Conservation (phyloP, 2,797 vertebrate species). For the Phoeniculus purpureus region DNA sequence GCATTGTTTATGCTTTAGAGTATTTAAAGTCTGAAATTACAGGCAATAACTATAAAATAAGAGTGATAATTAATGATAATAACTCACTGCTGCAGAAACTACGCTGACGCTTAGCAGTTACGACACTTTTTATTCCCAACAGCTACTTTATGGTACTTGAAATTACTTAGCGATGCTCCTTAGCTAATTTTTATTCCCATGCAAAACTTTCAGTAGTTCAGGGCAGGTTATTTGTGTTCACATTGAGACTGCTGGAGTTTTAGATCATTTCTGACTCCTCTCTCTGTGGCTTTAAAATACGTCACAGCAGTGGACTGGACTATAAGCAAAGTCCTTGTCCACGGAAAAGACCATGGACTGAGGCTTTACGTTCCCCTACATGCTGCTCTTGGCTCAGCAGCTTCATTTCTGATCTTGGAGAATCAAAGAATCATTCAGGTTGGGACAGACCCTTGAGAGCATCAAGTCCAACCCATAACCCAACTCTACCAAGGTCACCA, state of each 20-base stretch:
- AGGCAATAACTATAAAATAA: conserved; percentile 78
- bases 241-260: not conserved
- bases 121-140: conserved; percentile 73
- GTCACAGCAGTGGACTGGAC: not conserved
- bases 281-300: not conserved
- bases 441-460: too few species aligned
- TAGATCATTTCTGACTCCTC: not conserved
- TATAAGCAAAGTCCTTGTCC: not conserved
- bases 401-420: accelerated
- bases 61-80: conserved; percentile 79
- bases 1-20: conserved; percentile 74
- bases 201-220: conserved; percentile 37
- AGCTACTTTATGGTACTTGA: conserved; percentile 71
- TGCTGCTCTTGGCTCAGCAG: not conserved
- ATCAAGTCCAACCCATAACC: too few species aligned
- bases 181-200: conserved; percentile 62
- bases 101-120: conserved; percentile 60
- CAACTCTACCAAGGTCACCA: too few species aligned
- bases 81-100: conserved; percentile 72
- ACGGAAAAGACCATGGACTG: not conserved
- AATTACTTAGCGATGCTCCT: conserved; percentile 66
- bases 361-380: not conserved
- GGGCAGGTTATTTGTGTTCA: not conserved
- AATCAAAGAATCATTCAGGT: not conserved
- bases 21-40: conserved; percentile 80